Percentiles rank a stretch among this genome's conserved stretches.
phyloP scores from a whole-genome alignment of 2,113 vertebrate genomes.

The Glaucomys volans region DNA sequence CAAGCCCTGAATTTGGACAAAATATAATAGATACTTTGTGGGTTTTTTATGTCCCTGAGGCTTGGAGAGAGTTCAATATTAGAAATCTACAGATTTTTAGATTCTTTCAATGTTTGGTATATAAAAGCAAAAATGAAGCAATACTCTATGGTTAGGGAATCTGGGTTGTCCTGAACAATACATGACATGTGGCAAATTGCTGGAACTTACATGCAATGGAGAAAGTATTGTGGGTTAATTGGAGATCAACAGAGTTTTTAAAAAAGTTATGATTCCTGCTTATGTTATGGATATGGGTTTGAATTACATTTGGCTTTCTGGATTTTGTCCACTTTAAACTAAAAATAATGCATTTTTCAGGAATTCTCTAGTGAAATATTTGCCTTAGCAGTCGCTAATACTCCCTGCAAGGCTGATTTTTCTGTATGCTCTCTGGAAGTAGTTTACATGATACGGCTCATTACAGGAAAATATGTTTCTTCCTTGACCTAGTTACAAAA shows the following conservation, averaged over 20 bases:
- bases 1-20: not conserved
- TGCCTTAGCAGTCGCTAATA: not conserved
- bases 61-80: not conserved
- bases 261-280: not conserved
- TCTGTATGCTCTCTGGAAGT: not conserved
- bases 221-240: not conserved
- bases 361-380: not conserved
- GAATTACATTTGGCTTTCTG: not conserved
- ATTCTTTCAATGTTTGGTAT: not conserved
- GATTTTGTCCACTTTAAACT: not conserved
- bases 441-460: not conserved
- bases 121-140: not conserved
- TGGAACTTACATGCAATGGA: rapidly evolving
- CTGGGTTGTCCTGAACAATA: not conserved
- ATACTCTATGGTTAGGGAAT: not conserved
- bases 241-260: not conserved
- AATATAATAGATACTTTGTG: not conserved
- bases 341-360: not conserved
- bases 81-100: not conserved
- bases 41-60: not conserved
- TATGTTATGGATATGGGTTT: not conserved
- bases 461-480: slow-evolving; percentile 16
- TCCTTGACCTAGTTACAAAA: slow-evolving; percentile 49
- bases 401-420: not conserved
- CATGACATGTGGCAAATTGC: not conserved